Conservation (phyloP, 2,113 vertebrate genomes). For the Oceanites oceanicus region DNA sequence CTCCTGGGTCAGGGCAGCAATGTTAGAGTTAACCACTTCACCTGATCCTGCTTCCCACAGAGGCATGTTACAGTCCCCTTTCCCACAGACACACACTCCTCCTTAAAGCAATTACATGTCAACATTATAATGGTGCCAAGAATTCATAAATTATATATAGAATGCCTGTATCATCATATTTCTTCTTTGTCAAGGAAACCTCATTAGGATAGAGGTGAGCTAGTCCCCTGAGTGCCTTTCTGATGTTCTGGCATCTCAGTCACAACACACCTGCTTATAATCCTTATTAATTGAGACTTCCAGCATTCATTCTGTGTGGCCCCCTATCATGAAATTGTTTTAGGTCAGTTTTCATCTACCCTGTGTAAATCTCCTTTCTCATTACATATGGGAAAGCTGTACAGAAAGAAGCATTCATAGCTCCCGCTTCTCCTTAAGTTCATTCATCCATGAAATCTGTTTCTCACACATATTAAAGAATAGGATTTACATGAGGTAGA, state of each 20-base stretch:
- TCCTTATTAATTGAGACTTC: slow-evolving; percentile 9
- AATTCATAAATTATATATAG: slow-evolving; percentile 26
- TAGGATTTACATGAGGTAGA: not conserved
- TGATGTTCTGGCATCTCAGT: slow-evolving; percentile 9
- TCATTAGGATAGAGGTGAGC: not conserved
- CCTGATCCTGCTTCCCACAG: not conserved
- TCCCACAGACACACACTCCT: not conserved
- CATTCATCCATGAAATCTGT: not conserved
- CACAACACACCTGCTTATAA: not conserved
- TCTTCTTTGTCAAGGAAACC: not conserved
- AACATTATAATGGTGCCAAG: not conserved
- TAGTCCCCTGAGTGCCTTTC: not conserved
- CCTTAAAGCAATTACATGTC: not conserved
- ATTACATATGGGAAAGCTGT: not conserved
- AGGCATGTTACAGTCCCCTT: not conserved
- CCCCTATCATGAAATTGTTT: not conserved
- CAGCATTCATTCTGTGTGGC: not conserved
- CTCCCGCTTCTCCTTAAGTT: not conserved
- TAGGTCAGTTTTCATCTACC: not conserved
- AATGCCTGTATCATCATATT: not conserved
- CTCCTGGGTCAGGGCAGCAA: not conserved
- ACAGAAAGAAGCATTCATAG: not conserved
- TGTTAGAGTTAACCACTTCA: not conserved
- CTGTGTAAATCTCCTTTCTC: not conserved
- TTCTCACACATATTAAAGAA: slow-evolving; percentile 5